These are phyloP conservation scores for Neodontobutis hainanensis DNA, from an alignment of 2,113 vertebrate species.

Conservation along the genomic window DNA sequence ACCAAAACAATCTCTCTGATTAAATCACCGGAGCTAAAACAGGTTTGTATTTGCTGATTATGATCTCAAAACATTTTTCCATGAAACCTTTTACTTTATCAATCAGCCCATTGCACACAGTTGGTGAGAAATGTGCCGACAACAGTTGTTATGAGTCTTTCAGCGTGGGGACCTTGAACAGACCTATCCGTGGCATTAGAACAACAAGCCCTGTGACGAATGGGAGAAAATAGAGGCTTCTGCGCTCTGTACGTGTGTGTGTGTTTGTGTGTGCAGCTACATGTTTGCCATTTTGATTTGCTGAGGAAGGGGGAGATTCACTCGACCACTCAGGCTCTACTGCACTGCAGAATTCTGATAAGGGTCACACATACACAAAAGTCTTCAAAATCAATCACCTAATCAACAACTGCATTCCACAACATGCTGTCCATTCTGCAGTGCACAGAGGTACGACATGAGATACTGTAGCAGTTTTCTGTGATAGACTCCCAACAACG, in stretches of 20 bases:
- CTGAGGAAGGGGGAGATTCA: constrained; percentile 44
- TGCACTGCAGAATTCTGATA: constrained; percentile 63
- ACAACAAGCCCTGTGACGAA: constrained; percentile 75
- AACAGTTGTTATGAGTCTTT: constrained; percentile 41
- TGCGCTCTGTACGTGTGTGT: constrained; percentile 32
- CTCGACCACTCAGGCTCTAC: constrained; percentile 46
- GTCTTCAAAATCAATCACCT: constrained; percentile 45
- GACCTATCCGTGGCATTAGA: constrained; percentile 66
- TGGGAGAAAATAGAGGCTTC: constrained; percentile 71
- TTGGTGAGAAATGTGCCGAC: constrained; percentile 44
- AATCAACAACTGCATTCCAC: constrained; percentile 49
- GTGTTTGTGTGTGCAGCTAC: constrained; percentile 31
- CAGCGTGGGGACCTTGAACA: constrained; percentile 60
- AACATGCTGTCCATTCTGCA: constrained; percentile 46
- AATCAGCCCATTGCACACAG: constrained; percentile 2
- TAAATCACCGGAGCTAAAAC: not conserved
- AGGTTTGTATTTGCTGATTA: constrained; percentile 19
- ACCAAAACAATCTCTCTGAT: not conserved
- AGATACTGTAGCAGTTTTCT: constrained; percentile 40
- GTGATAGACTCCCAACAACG: constrained; percentile 16
- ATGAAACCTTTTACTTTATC: constrained; percentile 27
- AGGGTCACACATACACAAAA: constrained; percentile 40
- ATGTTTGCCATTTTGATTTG: constrained; percentile 61
- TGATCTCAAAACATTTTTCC: constrained; percentile 15
- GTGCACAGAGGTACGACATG: constrained; percentile 57